Conservation (phyloP, 2,113 vertebrate species). For the Ursus arctos region DNA sequence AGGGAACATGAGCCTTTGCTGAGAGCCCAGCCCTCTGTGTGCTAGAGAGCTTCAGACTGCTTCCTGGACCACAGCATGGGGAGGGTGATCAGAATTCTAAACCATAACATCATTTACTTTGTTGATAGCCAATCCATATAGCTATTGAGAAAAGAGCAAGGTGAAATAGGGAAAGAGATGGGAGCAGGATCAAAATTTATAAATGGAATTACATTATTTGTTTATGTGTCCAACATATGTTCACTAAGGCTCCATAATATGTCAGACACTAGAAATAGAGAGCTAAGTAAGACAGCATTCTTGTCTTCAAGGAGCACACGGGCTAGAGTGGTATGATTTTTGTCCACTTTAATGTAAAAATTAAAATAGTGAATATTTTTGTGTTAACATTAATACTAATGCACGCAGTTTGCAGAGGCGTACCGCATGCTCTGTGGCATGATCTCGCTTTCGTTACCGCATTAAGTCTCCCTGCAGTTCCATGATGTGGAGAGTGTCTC, state of each 20-base stretch:
- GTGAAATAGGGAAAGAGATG: not conserved
- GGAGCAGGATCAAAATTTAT: not conserved
- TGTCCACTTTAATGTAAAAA: not conserved
- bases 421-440: fast-evolving
- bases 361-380: not conserved
- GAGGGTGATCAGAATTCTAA: not conserved
- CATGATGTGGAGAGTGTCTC: not conserved
- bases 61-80: not conserved
- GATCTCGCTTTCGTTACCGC: not conserved
- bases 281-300: not conserved
- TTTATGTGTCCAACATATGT: not conserved
- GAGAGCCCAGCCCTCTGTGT: too few relatives aligned
- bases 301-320: not conserved
- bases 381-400: not conserved
- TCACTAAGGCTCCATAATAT: not conserved
- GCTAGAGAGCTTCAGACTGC: not conserved
- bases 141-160: not conserved
- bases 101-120: not conserved
- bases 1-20: not conserved
- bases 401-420: fast-evolving
- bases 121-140: not conserved
- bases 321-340: too few relatives aligned
- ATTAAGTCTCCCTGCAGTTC: not conserved
- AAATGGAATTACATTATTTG: not conserved
- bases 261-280: not conserved